Percentiles rank a stretch among this genome's conserved stretches.
phyloP scores from a whole-genome alignment of 2,888 invertebrate genomes.

The Pimpla rufipes region DNA sequence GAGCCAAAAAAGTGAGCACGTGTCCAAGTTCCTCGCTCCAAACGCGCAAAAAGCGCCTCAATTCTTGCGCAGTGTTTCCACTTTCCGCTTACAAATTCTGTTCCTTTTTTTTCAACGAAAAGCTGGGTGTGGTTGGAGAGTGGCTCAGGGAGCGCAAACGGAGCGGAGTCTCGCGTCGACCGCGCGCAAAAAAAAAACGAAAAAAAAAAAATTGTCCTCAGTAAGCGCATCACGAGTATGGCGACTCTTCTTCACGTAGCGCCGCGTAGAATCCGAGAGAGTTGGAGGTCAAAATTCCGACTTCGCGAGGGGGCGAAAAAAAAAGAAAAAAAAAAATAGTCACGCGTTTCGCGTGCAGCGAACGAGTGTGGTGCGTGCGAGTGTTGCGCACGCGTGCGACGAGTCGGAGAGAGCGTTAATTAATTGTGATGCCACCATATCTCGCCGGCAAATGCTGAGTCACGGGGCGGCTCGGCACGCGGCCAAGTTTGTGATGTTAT shows the following conservation, averaged over 20 bases:
- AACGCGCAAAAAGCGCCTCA: slow-evolving; percentile 47
- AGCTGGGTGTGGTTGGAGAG: no score
- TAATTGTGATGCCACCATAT: slow-evolving; percentile 93
- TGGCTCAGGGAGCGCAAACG: not conserved
- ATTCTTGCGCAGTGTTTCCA: slow-evolving; percentile 42
- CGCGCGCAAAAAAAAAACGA: no score
- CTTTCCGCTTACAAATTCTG: slow-evolving; percentile 17
- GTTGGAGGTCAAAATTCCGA: slow-evolving; percentile 62
- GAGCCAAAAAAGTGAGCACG: slow-evolving; percentile 67
- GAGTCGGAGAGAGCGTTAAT: slow-evolving; percentile 82
- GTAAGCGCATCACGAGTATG: slow-evolving; percentile 18
- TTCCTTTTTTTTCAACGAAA: not conserved
- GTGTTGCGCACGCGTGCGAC: slow-evolving; percentile 70
- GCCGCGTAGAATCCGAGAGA: slow-evolving; percentile 65
- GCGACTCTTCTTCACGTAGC: slow-evolving; percentile 60
- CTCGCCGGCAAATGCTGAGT: slow-evolving; percentile 88
- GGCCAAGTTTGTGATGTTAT: slow-evolving; percentile 86
- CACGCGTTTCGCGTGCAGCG: slow-evolving; percentile 65
- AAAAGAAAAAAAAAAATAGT: slow-evolving; percentile 29
- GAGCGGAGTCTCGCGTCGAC: slow-evolving; percentile 16
- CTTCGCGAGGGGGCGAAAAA: not conserved
- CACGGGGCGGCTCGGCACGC: slow-evolving; percentile 83
- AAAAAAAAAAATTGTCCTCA: slow-evolving; percentile 15
- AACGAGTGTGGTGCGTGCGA: slow-evolving; percentile 70
- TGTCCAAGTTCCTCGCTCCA: slow-evolving; percentile 70